Base-by-base conservation (phyloP, 2,888 invertebrate genomes). In the Conomelus anceps region DNA sequence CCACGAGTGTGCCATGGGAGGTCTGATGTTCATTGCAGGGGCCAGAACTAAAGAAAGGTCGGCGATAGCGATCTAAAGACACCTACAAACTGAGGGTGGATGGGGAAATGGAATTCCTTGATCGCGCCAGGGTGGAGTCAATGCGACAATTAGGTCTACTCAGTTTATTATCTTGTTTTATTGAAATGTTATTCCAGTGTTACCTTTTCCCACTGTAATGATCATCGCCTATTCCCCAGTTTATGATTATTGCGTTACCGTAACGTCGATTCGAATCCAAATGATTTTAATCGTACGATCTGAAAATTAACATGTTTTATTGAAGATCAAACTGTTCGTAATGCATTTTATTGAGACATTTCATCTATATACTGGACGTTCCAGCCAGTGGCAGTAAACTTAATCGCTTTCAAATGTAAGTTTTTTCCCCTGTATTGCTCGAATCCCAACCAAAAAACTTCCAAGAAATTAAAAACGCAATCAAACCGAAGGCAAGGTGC, bases 151-250 rank as follows among this genome's bases (percentile, higher is more conserved):
- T 89, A 89, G 89, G 89, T 24, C 88, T 89, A 88, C 90, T 85
- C 84, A 88, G 88, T 90, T 90, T 90, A 90, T 90, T 90, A 89
- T 89, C 29, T 89, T 86, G 85, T 90, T 90, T 90, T 90, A 90
- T 90, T 90, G 90, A 90, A 90, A 90, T 90, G 90, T 90, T 90
- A 90, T 90, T 90, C 88, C 90, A 88, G 89, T 90, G 89, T 90
- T 88, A 88, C 85, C 84, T 87, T 89, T 90, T 90, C 87, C 88
- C 34, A 63, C 84, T 88, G 86, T 86, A 90, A 90, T 88, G 90
- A 87, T 41, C 89, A 86, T 34, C 63, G 88, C 88, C 86, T 88
- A 86, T 86, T 34, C 88, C 86, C 86, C 86, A 86, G 89, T 90
- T 90, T 90, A 90, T 89, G 89, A 84, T 90, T 90, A 90, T 90